Evolutionary conservation across 2,888 invertebrate genomes (phyloP), one percentile per base, ranked within the genome.

Genomic region (Amphimallon solstitiale): DNA sequence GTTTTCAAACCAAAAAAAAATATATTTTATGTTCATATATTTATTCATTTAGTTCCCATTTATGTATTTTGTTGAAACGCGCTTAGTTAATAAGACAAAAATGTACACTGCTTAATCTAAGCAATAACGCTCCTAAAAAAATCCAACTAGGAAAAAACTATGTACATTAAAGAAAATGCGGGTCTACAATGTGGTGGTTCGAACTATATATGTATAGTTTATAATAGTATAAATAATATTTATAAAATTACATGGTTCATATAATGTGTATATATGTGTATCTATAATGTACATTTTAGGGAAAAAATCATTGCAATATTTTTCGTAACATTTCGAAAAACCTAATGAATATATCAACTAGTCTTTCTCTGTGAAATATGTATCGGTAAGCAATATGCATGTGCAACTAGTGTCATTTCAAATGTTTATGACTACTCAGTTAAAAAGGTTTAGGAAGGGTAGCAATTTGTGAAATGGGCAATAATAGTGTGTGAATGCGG

Each of bases 221-320:
- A 59, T 23, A 40, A 23, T 40, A 59, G 60, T 59, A 49, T 65
- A 65, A 34, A 54, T 46, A 35, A 52, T 52, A 52, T 61, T 66
- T 52, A 66, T 61, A 29, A 3, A 29, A 29, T 29, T 29, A 29
- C 9, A 29, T 29, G 9, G 9, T 29, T 29, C 9, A 29, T 29
- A 29, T 9, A 9, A 29, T 29, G 29, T 66, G 61, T 66, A 66
- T 60, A 61, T 65, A 65, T 43, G 45, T 60, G 52, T 61, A 65
- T 65, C 43, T 66, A 52, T 51, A 59, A 43, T 61, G 54, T 64
- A 38, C 19, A 62, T 21, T 62, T 45, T 9, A 29, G 15, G 38
- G 40, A 37, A 14, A 56, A 43, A 45, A 43, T 34, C 10, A 60
- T 43, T 65, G 65, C 59, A 60, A 60, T 65, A 56, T 54, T 40